Base-by-base conservation (phyloP, 1,140 invertebrate genomes). In the Platyura marginata region DNA sequence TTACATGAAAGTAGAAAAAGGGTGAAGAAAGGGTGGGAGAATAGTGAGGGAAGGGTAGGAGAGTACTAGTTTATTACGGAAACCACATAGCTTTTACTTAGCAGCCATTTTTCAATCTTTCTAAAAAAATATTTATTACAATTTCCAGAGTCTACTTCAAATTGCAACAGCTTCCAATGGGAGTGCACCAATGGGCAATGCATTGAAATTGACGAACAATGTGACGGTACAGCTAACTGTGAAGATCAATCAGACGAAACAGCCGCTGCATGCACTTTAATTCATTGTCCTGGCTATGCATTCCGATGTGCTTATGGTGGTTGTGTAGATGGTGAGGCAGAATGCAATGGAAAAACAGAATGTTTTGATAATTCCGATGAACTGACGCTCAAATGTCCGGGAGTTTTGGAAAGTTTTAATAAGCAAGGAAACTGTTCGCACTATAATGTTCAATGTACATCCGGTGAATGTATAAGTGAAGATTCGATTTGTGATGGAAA, bases 351-450 rank as follows among this genome's bases (percentile, higher is more conserved):
- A 0, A 43, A 58, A 2, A 51, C 53, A n/a, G 70, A 85, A 39
- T 86, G 81, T 50, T 44, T 63, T 0, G 77, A 81, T 50, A 67
- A 69, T 20, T 82, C 79, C 2, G 85, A 89, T 56, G 84, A 88
- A 35, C 48, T 38, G 5, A 20, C 5, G 10, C 10, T 36, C 6
- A 10, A 20, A n/a, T 38, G n/a, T 18, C 36, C 36, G 36, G 18
- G 36, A 38, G 18, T 5, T 38, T n/a, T 38, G n/a, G n/a, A 20
- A 4, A 5, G 3, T 5, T 18, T 10, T 18, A 21, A 18, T n/a
- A 20, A 10, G 36, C 16, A 18, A 38, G 36, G 18, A 3, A 11
- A 38, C 36, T 38, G 36, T 21, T 20, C 16, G 18, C 15, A 10
- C 11, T 13, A 25, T 13, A 11, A 41, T n/a, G 21, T 41, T 25